Base-by-base conservation (phyloP, 1,140 invertebrate species). In the Ericerus pela region DNA sequence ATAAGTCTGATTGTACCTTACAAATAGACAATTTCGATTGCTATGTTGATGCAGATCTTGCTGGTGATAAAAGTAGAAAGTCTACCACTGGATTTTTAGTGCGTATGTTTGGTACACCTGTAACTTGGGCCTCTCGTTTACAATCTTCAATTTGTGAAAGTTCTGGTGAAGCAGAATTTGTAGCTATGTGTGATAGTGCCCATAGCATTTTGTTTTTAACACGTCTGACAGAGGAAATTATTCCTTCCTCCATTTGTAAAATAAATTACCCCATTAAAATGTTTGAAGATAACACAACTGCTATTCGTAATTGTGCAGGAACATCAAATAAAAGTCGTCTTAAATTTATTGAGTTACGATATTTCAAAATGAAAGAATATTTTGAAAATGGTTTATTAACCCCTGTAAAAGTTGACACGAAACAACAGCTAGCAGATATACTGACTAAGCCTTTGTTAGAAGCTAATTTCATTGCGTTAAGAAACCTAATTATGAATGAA, bases 281-380 rank as follows among this genome's bases (percentile, higher is more conserved):
- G 11, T 37, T 41, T 55, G 55, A 51, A 6, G 60, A 61, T 37
- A 61, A 59, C 38, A 38, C 59, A 22, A 26, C 53, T 20, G 51
- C 60, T 11, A 68, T 73, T n/a, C 59, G 63, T 26, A 53, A 72
- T 56, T 62, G 62, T 52, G 64, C 66, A 55, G 70, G 69, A 61
- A 63, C 65, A 5, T 61, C 67, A 54, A 65, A 64, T 37, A 63
- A 68, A 43, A 59, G 55, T 27, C 36, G 63, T 43, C 65, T 60
- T 20, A 70, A 69, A 56, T 65, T 68, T 55, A 66, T 68, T 38
- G 65, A 67, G 60, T 51, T 68, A 10, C 53, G 64, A 53, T 62
- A 66, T 60, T 63, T 68, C 37, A 66, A 65, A 54, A 30, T 69
- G 5, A 55, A 33, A n/a, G 57, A 60, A 31, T 20, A 54, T 14